Percentiles rank a stretch among this genome's conserved stretches.
Conservation (phyloP, 2,797 vertebrate genomes). For the Myotis planiceps region DNA sequence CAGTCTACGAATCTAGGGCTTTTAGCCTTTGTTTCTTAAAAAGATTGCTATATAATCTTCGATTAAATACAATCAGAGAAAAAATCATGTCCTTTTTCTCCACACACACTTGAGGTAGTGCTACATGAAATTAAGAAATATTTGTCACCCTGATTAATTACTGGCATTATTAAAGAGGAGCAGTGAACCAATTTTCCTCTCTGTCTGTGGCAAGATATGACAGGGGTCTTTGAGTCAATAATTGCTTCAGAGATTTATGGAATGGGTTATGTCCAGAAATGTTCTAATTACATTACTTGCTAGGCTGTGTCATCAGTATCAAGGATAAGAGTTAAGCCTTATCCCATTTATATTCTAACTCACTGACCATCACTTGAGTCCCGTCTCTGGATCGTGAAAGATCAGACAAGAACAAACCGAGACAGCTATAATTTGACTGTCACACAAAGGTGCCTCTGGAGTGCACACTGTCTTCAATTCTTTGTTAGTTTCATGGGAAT, state of each 20-base stretch:
- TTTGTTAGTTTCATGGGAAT: background rate
- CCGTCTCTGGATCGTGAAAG: background rate
- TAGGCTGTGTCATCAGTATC: background rate
- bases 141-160: background rate
- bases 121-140: background rate
- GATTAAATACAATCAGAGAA: background rate
- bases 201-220: slow-evolving; percentile 1
- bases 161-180: background rate
- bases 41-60: background rate
- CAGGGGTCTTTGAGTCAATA: background rate
- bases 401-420: background rate
- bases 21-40: background rate
- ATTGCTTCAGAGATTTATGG: background rate
- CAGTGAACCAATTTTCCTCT: background rate
- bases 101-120: background rate
- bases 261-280: background rate
- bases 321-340: background rate
- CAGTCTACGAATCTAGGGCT: background rate
- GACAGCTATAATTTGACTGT: background rate
- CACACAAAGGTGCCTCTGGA: background rate
- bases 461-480: background rate
- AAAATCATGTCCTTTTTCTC: background rate
- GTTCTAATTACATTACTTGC: background rate
- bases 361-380: background rate
- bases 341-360: background rate